A percentile compares a stretch with the other conserved stretches of the same genome.
Conservation (phyloP, 2,113 vertebrate species). For the Ochotona curzoniae region DNA sequence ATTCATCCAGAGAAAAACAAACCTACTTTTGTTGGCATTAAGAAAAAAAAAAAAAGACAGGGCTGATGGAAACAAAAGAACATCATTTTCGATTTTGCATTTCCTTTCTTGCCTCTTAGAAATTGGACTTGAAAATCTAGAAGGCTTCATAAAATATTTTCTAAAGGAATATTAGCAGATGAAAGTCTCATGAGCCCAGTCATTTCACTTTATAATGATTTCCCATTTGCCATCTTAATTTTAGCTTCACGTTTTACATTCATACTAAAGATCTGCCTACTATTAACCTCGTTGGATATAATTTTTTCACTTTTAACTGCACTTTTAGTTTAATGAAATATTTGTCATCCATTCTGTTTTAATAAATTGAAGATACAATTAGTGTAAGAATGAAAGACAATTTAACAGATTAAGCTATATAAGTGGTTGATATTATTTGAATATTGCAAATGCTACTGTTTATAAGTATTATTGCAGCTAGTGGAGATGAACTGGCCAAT, state of each 20-base stretch:
- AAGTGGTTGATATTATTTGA: neutral
- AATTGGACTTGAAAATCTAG: neutral
- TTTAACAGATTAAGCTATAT: conserved; percentile 12
- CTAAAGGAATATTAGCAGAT: neutral
- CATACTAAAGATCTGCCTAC: neutral
- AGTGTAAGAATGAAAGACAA: neutral
- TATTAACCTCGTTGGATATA: conserved; percentile 10
- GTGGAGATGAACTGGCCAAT: neutral
- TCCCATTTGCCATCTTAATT: neutral
- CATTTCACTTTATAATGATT: neutral
- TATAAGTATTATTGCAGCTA: neutral
- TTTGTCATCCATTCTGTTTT: conserved; percentile 7
- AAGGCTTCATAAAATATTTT: conserved; percentile 10
- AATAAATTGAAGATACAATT: neutral
- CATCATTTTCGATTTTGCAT: neutral
- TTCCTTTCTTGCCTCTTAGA: neutral
- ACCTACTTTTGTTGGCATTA: neutral
- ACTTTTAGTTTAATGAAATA: neutral
- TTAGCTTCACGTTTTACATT: neutral
- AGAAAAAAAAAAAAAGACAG: neutral
- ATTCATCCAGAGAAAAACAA: neutral
- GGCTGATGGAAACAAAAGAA: neutral
- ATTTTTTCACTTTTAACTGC: neutral
- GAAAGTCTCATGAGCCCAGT: neutral
- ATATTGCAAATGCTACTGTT: conserved; percentile 14